Evolutionary conservation across 1,140 invertebrate species (phyloP), one percentile per base, ranked within the genome.

Genomic region (Venustaconcha ellipsiformis): DNA sequence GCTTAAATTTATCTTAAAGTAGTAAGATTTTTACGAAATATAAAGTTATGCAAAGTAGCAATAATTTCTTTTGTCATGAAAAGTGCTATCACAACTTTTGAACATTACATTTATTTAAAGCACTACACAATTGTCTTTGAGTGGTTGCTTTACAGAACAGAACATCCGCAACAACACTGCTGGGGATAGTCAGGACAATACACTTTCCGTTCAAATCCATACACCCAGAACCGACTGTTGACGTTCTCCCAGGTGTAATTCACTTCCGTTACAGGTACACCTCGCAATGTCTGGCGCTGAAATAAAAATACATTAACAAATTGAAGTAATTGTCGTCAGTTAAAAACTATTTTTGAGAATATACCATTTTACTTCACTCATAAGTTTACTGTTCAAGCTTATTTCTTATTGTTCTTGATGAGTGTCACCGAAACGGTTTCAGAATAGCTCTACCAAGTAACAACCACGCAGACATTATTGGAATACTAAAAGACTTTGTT

Each of bases 201-300:
- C 14, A 74, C 56, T 18, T 65, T 69, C 23, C 55, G 23, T 67
- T 69, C 67, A 57, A 48, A 68, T n/a, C 72, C 72, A 58, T 74
- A 74, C 11, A 74, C 67, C 72, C 72, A 74, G 23, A 64, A 74
- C 17, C 72, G 66, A 26, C 59, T 69, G 58, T 67, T 66, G 57
- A 68, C 18, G 20, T 85, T 82, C 30, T 86, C 78, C 80, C 80
- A 86, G 6, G 56, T 74, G 63, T 80, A 84, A 26, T 76, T 30
- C 0, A 84, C 83, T 71, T 87, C 85, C 13, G 84, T 86, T 58
- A 87, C 84, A 48, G 85, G 85, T 15, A 86, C 80, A 37, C 77
- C 83, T 13, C 80, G 71, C 15, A 87, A 57, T 13, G 56, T 70
- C 55, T 87, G 85, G 6, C 37, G 37, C 37, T 48, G 8, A 48